phyloP scores from a whole-genome alignment of 1,140 invertebrate genomes.

The Thalassaphorura encarpata region DNA sequence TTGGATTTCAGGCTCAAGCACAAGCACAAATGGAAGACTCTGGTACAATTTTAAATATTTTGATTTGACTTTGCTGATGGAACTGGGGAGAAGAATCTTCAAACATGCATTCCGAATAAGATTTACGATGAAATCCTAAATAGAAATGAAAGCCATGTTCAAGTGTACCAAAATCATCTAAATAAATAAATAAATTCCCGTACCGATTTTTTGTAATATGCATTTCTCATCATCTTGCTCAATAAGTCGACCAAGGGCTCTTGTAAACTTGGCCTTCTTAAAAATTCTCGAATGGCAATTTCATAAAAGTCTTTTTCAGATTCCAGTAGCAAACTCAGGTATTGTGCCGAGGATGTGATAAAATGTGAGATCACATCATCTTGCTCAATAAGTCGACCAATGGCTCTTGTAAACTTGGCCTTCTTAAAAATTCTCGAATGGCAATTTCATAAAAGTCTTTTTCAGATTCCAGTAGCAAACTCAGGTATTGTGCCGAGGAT shows the following conservation, averaged over 20 bases:
- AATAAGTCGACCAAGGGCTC: slow-evolving; percentile 7
- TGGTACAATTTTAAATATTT: neutral
- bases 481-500: slow-evolving; percentile 14
- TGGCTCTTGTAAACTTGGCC: neutral
- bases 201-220: slow-evolving; percentile 17
- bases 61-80: neutral
- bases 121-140: neutral
- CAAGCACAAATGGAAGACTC: neutral
- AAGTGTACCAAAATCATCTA: neutral
- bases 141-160: neutral
- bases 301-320: slow-evolving; percentile 17
- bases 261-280: neutral
- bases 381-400: slow-evolving; percentile 9
- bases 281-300: neutral
- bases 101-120: slow-evolving; percentile 3
- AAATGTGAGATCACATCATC: no score
- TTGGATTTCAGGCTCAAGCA: neutral
- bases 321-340: slow-evolving; percentile 15
- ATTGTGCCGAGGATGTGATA: no score
- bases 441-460: slow-evolving; percentile 17
- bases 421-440: neutral
- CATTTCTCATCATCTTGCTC: slow-evolving; percentile 9
- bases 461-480: slow-evolving; percentile 12
- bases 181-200: neutral
- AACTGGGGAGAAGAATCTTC: neutral